Evolutionary conservation across 2,888 invertebrate species (phyloP).

Genomic region (Sminthurinus aureus): DNA sequence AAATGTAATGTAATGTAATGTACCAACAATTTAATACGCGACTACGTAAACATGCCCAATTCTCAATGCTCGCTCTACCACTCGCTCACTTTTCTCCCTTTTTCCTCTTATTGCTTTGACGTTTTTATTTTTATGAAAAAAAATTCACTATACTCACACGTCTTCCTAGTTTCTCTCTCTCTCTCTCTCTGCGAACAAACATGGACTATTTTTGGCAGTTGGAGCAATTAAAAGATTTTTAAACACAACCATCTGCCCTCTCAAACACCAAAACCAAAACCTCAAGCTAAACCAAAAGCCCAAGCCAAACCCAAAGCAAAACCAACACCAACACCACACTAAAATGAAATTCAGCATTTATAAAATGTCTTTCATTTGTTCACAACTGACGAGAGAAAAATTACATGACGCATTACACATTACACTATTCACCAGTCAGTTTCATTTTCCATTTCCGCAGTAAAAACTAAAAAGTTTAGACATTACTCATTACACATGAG

Average conservation of each 20-base stretch:
- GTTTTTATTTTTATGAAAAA: constrained; percentile 47
- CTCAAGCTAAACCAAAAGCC: no score
- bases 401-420: background rate
- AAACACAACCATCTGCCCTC: constrained; percentile 57
- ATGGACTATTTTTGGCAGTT: constrained; percentile 48
- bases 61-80: background rate
- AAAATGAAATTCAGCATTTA: background rate
- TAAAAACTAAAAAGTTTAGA: no score
- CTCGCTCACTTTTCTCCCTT: constrained; percentile 27
- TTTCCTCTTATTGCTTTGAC: constrained; percentile 36
- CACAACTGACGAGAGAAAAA: constrained; percentile 2
- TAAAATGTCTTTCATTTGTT: constrained; percentile 24
- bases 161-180: background rate
- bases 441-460: no score
- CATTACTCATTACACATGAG: no score
- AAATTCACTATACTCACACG: background rate
- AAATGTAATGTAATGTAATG: no score
- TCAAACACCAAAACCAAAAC: constrained; percentile 32
- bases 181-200: constrained; percentile 33
- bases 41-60: background rate
- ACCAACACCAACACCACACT: no score
- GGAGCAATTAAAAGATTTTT: constrained; percentile 58
- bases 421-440: no score
- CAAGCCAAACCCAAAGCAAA: no score
- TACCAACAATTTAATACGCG: constrained; percentile 1